Conservation (phyloP, 2,113 vertebrate genomes). For the Pavo muticus region DNA sequence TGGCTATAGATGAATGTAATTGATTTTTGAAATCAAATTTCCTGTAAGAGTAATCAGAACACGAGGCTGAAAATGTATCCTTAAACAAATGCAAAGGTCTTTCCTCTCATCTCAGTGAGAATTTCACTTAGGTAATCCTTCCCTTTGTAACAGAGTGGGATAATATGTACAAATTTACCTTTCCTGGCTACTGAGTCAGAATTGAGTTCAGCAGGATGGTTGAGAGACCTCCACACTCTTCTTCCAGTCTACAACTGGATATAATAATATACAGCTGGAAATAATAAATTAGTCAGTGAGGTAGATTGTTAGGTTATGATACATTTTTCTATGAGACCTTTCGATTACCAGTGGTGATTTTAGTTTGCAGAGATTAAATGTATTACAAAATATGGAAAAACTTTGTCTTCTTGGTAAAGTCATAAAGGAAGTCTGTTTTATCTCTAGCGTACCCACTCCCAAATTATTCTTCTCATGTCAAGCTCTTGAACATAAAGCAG, state of each 20-base stretch:
- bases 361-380: not conserved
- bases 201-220: not conserved
- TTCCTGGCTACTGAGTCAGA: not conserved
- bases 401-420: not conserved
- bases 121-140: not conserved
- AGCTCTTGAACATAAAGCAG: not conserved
- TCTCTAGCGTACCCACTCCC: not conserved
- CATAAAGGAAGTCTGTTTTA: not conserved
- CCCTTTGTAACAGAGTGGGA: not conserved
- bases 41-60: not conserved
- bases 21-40: not conserved
- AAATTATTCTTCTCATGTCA: not conserved
- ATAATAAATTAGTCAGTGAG: not conserved
- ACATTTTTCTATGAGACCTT: not conserved
- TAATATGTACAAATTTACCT: rapidly evolving
- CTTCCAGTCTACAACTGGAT: not conserved
- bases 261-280: too few species aligned
- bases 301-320: not conserved
- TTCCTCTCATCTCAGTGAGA: not conserved
- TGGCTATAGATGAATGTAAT: not conserved
- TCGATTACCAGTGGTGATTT: not conserved
- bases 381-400: not conserved
- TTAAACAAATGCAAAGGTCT: not conserved
- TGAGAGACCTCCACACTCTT: not conserved
- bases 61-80: not conserved